Evolutionary conservation across 1,140 invertebrate species (phyloP).

Genomic region (Formica selysi): DNA sequence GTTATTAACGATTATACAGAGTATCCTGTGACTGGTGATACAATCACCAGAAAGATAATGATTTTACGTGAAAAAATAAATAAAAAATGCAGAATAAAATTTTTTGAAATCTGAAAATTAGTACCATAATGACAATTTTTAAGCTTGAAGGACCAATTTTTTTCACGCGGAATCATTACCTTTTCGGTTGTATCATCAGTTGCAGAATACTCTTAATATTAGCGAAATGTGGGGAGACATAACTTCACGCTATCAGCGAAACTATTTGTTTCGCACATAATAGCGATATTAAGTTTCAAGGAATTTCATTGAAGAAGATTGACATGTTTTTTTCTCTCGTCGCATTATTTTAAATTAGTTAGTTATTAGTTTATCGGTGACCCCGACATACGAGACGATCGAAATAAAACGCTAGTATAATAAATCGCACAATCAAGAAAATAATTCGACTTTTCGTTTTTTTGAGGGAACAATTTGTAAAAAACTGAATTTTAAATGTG

Average conservation of each 20-base stretch:
- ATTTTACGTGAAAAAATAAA: too few relatives aligned
- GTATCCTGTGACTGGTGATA: too few relatives aligned
- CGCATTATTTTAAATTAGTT: not conserved
- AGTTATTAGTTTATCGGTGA: not conserved
- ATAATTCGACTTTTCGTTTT: not conserved
- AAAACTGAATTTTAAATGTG: not conserved
- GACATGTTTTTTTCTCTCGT: too few relatives aligned
- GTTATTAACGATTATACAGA: not conserved
- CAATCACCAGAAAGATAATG: too few relatives aligned
- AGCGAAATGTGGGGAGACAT: not conserved
- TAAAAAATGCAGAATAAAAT: too few relatives aligned
- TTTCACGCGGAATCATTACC: too few relatives aligned
- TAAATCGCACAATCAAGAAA: not conserved
- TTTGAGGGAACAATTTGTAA: not conserved
- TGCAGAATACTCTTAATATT: not conserved
- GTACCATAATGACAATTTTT: too few relatives aligned
- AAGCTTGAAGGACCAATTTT: too few relatives aligned
- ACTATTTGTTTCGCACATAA: not conserved
- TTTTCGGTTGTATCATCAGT: too few relatives aligned
- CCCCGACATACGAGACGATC: not conserved
- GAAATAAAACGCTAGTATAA: not conserved
- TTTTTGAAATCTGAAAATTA: too few relatives aligned
- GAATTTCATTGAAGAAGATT: not conserved
- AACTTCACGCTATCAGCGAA: not conserved
- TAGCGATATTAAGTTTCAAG: conserved; percentile 1